Base-by-base conservation (phyloP, 1,140 invertebrate species). In the Drosophila mayri region DNA sequence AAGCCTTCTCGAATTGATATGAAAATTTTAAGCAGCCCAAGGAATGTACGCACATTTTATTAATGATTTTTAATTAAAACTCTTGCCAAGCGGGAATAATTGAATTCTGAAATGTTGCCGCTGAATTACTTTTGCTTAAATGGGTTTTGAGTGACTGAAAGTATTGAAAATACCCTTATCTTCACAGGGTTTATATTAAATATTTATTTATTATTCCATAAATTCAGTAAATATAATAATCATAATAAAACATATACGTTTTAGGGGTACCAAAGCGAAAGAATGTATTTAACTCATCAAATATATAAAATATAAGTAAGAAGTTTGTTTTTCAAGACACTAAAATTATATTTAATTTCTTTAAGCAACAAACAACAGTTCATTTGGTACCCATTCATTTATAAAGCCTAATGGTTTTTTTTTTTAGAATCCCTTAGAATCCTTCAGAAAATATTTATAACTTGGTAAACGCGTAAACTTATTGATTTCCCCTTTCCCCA, bases 11-110 rank as follows among this genome's bases (percentile, higher is more conserved):
- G 18, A 25, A 47, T 65, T 25, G 49, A 22, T 70, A 41, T 54
- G n/a, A 52, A 64, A 46, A 14, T 47, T 63, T 54, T 55, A 30
- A 64, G 30, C 54, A 50, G 37, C 50, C n/a, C 18, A 8, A 30
- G 25, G 30, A 18, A 28, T 44, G 11, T 4, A 47, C 30, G 35
- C 8, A 35, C 35, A 66, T 41, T 72, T 41, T 37, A 30, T 68
- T n/a, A 11, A 28, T 40, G n/a, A 63, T 57, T 64, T 78, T 72
- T 78, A 59, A 79, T 72, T 78, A 63, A 72, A 77, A 55, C 55
- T 61, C 28, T 32, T n/a, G 20, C 28, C 14, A 41, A n/a, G 25
- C 30, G 37, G 10, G 30, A 25, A 54, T 66, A 57, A 70, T 71
- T 71, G 49, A 43, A 71, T 70, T 58, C 41, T 35, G 65, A 46